phyloP scores from a whole-genome alignment of 1,140 invertebrate genomes.

The Leptinotarsa lineolata region DNA sequence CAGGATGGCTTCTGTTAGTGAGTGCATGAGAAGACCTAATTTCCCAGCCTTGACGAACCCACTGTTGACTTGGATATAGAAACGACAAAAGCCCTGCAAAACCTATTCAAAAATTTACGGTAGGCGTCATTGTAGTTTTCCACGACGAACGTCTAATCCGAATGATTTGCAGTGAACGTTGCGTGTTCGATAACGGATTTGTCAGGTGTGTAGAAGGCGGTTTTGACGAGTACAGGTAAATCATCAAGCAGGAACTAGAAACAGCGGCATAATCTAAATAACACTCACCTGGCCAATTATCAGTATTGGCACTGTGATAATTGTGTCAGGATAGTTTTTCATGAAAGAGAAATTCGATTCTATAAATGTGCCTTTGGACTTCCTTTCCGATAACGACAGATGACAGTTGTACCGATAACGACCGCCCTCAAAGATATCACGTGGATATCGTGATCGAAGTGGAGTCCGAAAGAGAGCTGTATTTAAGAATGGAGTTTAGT shows the following conservation, averaged over 20 bases:
- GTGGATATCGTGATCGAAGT: too few relatives aligned
- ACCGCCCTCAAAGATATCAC: too few relatives aligned
- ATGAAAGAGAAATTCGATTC: constrained; percentile 27
- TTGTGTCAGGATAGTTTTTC: not conserved
- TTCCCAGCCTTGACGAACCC: constrained; percentile 95
- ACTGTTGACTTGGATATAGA: constrained; percentile 98
- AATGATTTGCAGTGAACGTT: constrained; percentile 95
- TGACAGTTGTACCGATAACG: too few relatives aligned
- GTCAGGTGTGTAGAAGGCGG: constrained; percentile 93
- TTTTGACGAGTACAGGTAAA: constrained; percentile 93
- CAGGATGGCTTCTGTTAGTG: constrained; percentile 92
- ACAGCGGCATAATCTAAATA: constrained; percentile 38
- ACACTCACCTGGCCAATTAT: not conserved
- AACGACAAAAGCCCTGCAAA: constrained; percentile 97
- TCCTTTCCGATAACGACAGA: too few relatives aligned
- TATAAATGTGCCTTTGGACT: constrained; percentile 37
- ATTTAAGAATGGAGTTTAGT: too few relatives aligned
- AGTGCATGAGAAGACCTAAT: constrained; percentile 91
- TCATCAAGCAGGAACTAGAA: constrained; percentile 90
- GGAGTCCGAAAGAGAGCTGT: too few relatives aligned
- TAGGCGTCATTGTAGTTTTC: constrained; percentile 96
- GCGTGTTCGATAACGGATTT: constrained; percentile 88
- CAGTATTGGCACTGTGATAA: constrained; percentile 18
- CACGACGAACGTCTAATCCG: constrained; percentile 98
- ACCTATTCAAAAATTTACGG: constrained; percentile 88